Percentiles rank a stretch among this genome's conserved stretches.
Conservation (phyloP, 2,113 vertebrate species). For the Apodemus speciosus region DNA sequence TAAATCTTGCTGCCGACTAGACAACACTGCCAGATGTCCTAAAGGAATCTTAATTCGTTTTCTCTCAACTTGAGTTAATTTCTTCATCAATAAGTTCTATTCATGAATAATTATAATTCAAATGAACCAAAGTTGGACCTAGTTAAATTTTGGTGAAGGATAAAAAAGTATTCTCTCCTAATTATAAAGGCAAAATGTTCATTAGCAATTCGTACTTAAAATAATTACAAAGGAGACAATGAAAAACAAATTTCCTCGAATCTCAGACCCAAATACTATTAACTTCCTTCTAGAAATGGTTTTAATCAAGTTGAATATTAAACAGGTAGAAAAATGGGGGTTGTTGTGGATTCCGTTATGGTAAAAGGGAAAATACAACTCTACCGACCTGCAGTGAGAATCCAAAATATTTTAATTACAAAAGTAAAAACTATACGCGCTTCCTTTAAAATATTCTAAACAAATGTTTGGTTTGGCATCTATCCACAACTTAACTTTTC, state of each 20-base stretch:
- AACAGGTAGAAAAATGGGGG: background rate
- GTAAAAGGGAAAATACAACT: background rate
- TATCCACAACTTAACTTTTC: background rate
- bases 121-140: conserved; percentile 9
- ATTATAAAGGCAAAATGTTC: background rate
- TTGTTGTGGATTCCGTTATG: background rate
- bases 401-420: background rate
- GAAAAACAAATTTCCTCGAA: background rate
- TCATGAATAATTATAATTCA: conserved; percentile 17
- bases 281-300: conserved; percentile 41
- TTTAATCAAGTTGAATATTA: conserved; percentile 6
- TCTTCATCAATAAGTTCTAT: conserved; percentile 20
- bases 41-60: background rate
- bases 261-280: conserved; percentile 14
- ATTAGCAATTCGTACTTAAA: conserved; percentile 15
- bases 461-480: background rate
- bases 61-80: background rate
- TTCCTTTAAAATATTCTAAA: background rate
- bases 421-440: background rate
- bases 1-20: background rate
- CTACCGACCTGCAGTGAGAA: background rate
- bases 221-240: background rate
- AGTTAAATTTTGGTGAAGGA: background rate
- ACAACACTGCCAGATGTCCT: background rate
- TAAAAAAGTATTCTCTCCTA: background rate